Conservation (phyloP, 2,888 invertebrate genomes). For the Polietes domitor region DNA sequence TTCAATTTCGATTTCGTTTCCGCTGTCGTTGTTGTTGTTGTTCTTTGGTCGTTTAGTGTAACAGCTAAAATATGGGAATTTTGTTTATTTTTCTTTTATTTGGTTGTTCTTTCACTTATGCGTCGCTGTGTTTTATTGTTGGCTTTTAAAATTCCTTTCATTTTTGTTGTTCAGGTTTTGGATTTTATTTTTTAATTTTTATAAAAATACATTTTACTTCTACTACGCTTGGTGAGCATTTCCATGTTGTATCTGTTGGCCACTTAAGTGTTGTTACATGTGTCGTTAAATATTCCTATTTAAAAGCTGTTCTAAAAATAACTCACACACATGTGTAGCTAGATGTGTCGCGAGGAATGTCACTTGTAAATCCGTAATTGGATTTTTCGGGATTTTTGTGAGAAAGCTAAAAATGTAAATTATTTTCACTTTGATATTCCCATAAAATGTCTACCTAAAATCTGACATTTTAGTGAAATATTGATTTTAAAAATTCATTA, state of each 20-base stretch:
- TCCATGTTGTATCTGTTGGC: constrained; percentile 12
- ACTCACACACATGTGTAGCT: too few species aligned
- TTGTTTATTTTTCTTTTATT: constrained; percentile 55
- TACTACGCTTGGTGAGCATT: constrained; percentile 26
- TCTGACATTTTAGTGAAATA: too few species aligned
- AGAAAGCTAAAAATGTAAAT: too few species aligned
- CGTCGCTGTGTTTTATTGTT: constrained; percentile 27
- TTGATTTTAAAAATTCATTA: too few species aligned
- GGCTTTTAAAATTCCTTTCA: constrained; percentile 54
- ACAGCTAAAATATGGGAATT: constrained; percentile 42
- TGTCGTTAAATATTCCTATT: constrained; percentile 9
- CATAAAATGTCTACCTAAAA: too few species aligned
- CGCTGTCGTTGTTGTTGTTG: constrained; percentile 4
- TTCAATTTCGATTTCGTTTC: constrained; percentile 8
- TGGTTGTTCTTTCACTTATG: constrained; percentile 29
- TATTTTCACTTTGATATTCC: too few species aligned
- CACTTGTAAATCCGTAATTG: too few species aligned
- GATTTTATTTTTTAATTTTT: constrained; percentile 25
- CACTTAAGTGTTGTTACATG: constrained; percentile 14
- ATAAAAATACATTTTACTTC: constrained; percentile 46
- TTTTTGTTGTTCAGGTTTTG: constrained; percentile 31
- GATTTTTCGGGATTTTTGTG: too few species aligned
- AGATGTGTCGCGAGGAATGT: too few species aligned
- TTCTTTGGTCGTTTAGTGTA: constrained; percentile 14
- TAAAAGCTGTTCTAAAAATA: background rate